phyloP scores from a whole-genome alignment of 2,888 invertebrate genomes.

The Chymomyza fuscimana region DNA sequence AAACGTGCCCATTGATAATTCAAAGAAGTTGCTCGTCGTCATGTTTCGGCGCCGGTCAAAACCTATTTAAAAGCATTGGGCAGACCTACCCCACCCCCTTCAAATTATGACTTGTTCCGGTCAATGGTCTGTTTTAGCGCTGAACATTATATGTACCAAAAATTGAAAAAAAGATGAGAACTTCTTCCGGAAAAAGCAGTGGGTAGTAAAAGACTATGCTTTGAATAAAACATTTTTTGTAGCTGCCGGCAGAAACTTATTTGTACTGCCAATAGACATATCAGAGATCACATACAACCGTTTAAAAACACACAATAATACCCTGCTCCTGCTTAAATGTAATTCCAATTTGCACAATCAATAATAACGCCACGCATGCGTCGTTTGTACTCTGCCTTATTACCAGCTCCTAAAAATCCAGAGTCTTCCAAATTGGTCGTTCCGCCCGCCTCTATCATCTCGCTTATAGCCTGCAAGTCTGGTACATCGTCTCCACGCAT shows the following conservation, averaged over 20 bases:
- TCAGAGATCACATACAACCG: background rate
- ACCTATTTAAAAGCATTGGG: too few species aligned
- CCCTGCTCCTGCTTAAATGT: conserved; percentile 45
- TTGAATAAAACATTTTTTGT: conserved; percentile 6
- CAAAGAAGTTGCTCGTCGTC: too few species aligned
- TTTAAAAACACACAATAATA: background rate
- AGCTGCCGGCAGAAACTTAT: conserved; percentile 32
- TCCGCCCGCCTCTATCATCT: conserved; percentile 61
- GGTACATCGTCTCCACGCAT: conserved; percentile 67
- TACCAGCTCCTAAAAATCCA: conserved; percentile 56
- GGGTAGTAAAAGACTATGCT: too few species aligned
- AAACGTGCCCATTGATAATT: too few species aligned
- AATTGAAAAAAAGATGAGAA: too few species aligned
- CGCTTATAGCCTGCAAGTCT: conserved; percentile 72
- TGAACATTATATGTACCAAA: too few species aligned
- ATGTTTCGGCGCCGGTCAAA: too few species aligned
- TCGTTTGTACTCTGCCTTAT: conserved; percentile 49
- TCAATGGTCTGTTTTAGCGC: too few species aligned
- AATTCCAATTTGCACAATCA: conserved; percentile 65
- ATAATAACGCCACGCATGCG: conserved; percentile 70
- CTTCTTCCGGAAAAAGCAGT: too few species aligned
- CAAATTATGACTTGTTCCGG: too few species aligned
- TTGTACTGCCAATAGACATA: conserved; percentile 16
- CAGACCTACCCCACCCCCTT: too few species aligned
- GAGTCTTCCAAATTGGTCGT: conserved; percentile 47